Base-by-base conservation (phyloP, 2,888 invertebrate genomes). In the Ectemnius lituratus region DNA sequence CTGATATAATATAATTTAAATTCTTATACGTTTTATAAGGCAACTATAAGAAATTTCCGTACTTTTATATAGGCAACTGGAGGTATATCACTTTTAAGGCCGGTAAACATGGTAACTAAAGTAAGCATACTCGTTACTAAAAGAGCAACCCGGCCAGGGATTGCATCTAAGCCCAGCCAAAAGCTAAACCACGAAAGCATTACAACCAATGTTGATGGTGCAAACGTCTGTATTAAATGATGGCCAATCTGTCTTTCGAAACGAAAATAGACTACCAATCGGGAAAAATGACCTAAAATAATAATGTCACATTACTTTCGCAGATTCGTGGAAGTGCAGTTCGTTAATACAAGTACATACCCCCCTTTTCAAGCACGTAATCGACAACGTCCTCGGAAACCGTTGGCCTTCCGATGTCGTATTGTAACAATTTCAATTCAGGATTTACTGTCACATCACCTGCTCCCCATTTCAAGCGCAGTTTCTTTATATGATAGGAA, bases 61-160 rank as follows among this genome's bases (percentile, higher is more conserved):
- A 96, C 97, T 93, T 96, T 97, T 3, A 97, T 95, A 90, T 97
- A 97, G 64, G 96, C 96, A 8, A 97, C 96, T 49, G 96, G 96
- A 45, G 96, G 97, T 85, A 97, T 95, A 90, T 96, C 96, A 65
- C 95, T 95, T 86, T 96, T 92, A 14, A 96, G 90, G 0, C 96
- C 96, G 4, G 96, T 96, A 85, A 97, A 97, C 96, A 96, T 96
- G 20, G 96, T 97, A 60, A 96, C 96, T 57, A 97, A 91, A 0
- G 96, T 96, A 84, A 97, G 92, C 94, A 97, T 95, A 88, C 96
- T 96, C 11, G 96, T 97, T 18, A 97, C 96, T 67, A 97, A 91
- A 37, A 97, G 90, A 0, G 96, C 96, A 8, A 96, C 96, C 60
- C 97, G 92, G 0, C 96, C 97, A 2, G 97, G 96, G 64, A 96